A percentile compares a stretch with the other conserved stretches of the same genome.
These are phyloP conservation scores for Pseudopodoces humilis DNA, from an alignment of 2,113 vertebrate genomes.

Conservation along the genomic window DNA sequence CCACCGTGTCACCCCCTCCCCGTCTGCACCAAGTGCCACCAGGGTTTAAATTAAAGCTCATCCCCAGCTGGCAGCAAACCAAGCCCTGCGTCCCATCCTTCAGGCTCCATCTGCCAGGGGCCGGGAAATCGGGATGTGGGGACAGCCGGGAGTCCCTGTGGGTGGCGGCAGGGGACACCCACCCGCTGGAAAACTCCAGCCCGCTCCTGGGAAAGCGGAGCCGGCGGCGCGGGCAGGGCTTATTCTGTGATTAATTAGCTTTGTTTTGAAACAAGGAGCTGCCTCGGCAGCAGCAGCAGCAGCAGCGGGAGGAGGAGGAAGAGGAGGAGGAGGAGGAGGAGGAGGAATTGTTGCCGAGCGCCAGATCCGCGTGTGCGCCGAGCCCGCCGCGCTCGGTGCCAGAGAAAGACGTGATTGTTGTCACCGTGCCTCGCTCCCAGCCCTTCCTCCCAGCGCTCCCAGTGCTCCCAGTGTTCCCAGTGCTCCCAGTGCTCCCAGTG, in stretches of 20 bases:
- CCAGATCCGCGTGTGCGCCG: conserved; percentile 48
- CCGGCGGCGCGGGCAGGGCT: background rate
- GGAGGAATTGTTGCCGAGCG: conserved; percentile 67
- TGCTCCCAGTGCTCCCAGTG: background rate
- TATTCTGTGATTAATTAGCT: conserved; percentile 26
- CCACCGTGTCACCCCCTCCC: accelerated
- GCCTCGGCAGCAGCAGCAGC: conserved; percentile 38
- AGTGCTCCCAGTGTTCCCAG: background rate
- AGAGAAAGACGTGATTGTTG: conserved; percentile 81
- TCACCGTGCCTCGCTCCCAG: conserved; percentile 51
- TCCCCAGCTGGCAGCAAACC: background rate
- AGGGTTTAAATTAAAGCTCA: background rate
- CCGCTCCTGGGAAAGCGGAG: background rate
- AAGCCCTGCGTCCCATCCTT: background rate
- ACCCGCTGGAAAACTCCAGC: accelerated
- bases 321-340: conserved; percentile 60
- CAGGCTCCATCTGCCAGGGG: background rate
- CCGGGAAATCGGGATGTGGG: background rate
- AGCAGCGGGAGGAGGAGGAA: background rate
- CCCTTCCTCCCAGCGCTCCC: conserved; percentile 5
- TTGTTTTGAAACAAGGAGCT: conserved; percentile 62
- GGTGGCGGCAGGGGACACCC: accelerated
- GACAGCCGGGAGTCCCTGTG: background rate
- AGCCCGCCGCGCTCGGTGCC: conserved; percentile 71
- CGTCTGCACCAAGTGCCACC: background rate